These are phyloP conservation scores for Nephrotoma flavescens DNA, from an alignment of 2,888 invertebrate genomes.

Conservation along the genomic window DNA sequence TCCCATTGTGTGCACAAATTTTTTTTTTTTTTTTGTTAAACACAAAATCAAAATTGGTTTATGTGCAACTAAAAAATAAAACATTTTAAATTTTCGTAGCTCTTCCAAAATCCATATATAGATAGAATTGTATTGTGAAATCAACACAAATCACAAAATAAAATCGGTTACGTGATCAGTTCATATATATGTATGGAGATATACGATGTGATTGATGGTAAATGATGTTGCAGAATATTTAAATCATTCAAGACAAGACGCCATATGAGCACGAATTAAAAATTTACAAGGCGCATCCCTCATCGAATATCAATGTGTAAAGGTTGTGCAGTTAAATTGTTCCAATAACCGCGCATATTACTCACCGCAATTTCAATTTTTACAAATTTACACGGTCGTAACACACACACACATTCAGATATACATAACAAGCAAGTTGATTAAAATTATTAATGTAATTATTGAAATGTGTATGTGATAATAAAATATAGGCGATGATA, in stretches of 20 bases:
- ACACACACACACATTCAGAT: neutral
- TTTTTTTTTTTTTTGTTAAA: neutral
- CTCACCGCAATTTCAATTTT: neutral
- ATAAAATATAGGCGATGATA: neutral
- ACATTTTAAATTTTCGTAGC: neutral
- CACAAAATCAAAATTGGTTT: neutral
- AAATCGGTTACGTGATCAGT: neutral
- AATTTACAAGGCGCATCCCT: too few species aligned
- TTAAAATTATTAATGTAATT: neutral
- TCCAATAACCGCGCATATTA: neutral
- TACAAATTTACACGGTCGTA: neutral
- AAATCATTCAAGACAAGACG: neutral
- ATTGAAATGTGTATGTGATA: neutral
- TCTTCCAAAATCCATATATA: neutral
- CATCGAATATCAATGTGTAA: neutral
- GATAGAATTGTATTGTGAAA: neutral
- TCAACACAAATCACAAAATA: neutral
- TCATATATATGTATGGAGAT: neutral
- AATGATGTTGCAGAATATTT: neutral
- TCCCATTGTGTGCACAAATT: neutral
- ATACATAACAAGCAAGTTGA: neutral
- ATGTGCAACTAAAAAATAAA: neutral
- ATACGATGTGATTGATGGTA: neutral
- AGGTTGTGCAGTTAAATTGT: neutral
- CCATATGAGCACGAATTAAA: neutral